Evolutionary conservation across 1,140 invertebrate species (phyloP), one percentile per base, ranked within the genome.

Genomic region (Contarinia nasturtii): DNA sequence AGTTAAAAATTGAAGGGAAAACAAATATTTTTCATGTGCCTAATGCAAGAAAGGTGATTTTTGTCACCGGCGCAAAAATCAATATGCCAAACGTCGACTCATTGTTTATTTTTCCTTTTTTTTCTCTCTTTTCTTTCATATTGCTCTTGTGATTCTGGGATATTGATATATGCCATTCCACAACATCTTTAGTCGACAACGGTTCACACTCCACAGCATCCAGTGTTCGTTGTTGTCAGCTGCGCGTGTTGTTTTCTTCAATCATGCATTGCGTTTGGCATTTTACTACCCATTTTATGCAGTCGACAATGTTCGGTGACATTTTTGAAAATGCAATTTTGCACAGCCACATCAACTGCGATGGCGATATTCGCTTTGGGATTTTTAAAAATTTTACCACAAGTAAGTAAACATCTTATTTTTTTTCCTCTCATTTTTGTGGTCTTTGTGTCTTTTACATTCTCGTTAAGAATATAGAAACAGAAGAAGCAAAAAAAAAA

Each of bases 311-410:
- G 69, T 47, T 77, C 75, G 57, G 57, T 78, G 20, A 71, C 76
- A 52, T 77, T 77, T 63, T 63, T 79, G 37, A 79, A 79, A 63
- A 66, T 80, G 49, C 76, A 80, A 52, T 77, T 74, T 53, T 77
- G 75, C 52, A 58, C 65, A 34, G 72, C 75, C 27, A 64, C 75
- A 21, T 63, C 70, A 5, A 69, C 70, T 19, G 67, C 74, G 17
- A 77, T 79, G 74, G 63, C 67, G 2, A 67, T 77, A 38, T 79
- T 77, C 55, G 65, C 76, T 49, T 74, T 75, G 50, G 73, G 73
- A 40, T 64, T 74, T 15, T 61, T 70, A 51, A 69, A 64, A 52
- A 62, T 71, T 51, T 52, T 75, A 44, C 61, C 72, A 11, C 61
- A 68, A 61, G 74, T 76, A 63, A 67, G 63, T 60, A 27, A 27